A percentile compares a stretch with the other conserved stretches of the same genome.
phyloP scores from a whole-genome alignment of 2,888 invertebrate species.

The Exocentrus adspersus region DNA sequence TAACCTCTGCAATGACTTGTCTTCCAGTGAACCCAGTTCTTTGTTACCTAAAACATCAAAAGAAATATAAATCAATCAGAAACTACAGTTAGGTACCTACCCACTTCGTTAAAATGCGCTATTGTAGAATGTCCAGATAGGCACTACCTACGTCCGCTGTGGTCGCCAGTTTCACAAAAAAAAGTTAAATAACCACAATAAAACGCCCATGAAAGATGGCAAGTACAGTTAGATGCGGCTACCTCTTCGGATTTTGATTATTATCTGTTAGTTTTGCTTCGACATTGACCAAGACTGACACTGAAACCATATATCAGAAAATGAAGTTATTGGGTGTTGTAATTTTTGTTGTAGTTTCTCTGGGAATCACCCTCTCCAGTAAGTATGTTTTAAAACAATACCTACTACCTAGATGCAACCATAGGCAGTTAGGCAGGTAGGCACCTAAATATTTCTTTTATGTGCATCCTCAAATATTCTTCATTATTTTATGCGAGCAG shows the following conservation, averaged over 20 bases:
- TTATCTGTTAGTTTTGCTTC: slow-evolving; percentile 26
- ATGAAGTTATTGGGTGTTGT: slow-evolving; percentile 24
- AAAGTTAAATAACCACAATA: slow-evolving; percentile 34
- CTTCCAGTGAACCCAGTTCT: neutral
- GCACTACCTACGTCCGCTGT: slow-evolving; percentile 26
- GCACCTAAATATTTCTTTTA: too few relatives aligned
- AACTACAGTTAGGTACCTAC: slow-evolving; percentile 36
- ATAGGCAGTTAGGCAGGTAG: too few relatives aligned
- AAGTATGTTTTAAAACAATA: neutral
- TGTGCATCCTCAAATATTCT: too few relatives aligned
- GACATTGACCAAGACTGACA: slow-evolving; percentile 20
- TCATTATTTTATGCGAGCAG: too few relatives aligned
- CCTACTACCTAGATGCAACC: too few relatives aligned
- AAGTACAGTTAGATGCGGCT: slow-evolving; percentile 44
- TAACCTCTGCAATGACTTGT: neutral
- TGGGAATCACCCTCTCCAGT: slow-evolving; percentile 17
- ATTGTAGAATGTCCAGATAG: slow-evolving; percentile 28
- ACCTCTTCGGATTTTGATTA: slow-evolving; percentile 33
- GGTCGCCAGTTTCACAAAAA: slow-evolving; percentile 27
- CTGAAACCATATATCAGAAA: slow-evolving; percentile 19
- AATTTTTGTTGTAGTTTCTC: slow-evolving; percentile 2
- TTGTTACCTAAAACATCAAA: neutral
- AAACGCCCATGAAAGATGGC: slow-evolving; percentile 34
- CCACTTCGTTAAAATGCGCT: slow-evolving; percentile 27
- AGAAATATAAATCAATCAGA: slow-evolving; percentile 20